Evolutionary conservation across 2,797 vertebrate species (phyloP), one percentile per base, ranked within the genome.

Genomic region (Sebastes iracundus): DNA sequence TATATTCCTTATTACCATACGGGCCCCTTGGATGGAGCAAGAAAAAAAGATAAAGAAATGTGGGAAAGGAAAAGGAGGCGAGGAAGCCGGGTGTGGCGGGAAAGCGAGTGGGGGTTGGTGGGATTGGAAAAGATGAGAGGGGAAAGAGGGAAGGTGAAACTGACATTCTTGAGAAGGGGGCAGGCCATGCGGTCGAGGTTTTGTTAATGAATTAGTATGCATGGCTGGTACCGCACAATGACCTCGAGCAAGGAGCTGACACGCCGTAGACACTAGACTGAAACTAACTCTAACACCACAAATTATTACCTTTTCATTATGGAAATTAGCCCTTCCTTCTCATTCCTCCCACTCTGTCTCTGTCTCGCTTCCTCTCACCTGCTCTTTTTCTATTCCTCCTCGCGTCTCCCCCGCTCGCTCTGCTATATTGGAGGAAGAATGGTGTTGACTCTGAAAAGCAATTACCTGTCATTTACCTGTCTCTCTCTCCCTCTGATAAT

Each of bases 231-330:
- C 27, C 80, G 60, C 84, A 91, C 93, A 93, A 90, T 93, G 93
- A 94, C 94, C 94, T 90, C 76, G 46, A 92, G 92, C 86, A 60
- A 81, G 83, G 84, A 83, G 81, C 89, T 88, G 90, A 94, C 90
- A 90, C 70, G 67, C 83, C 87, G 72, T 77, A 89, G 90, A 94
- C 92, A 90, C 89, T 72, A 72, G 60, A 87, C 85, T 86, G 90
- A 94, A 94, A 93, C 90, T 82, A 93, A 93, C 90, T 90, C 92
- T 85, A 94, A 94, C 92, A 88, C 84, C 91, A 87, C 90, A 93
- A 92, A 94, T 93, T 92, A 94, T 95, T 94, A 93, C 93, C 93
- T 95, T 94, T 94, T 93, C 92, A 94, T 94, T 91, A 95, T 92
- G 91, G 93, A 94, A 94, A 95, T 93, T 84, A 92, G 87, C 89